Evolutionary conservation across 2,113 vertebrate species (phyloP), one percentile per base, ranked within the genome.

Genomic region (Cavia porcellus): DNA sequence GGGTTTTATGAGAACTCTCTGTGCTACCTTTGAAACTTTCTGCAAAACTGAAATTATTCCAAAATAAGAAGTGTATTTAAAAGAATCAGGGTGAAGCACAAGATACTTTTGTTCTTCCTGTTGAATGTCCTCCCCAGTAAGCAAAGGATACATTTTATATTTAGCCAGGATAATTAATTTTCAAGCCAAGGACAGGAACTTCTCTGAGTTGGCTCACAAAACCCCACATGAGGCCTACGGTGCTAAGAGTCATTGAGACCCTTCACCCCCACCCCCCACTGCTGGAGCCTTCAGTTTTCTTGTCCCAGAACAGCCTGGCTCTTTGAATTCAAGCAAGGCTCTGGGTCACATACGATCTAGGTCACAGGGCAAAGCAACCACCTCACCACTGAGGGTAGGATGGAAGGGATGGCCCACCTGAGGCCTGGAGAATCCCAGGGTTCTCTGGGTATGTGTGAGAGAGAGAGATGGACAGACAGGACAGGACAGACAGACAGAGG

Each of bases 141-240:
- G 28, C 22, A 81, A 92, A 86, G 42, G 17, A 0, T 30, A 35
- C 32, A 22, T 42, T 96, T 96, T 66, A 38, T 66, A 90, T 89
- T 88, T 52, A 84, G 45, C 32, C 68, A 81, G n/a, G 24, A 89
- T 42, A 61, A 30, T 83, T 77, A 68, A 86, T 83, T 84, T 87
- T 38, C 7, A 86, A 89, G 83, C 52, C 86, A 55, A 86, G 14
- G 30, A 68, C 9, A 81, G 50, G 50, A 85, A 50, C 6, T 28
- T 92, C 30, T 90, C 50, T n/a, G 68, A 45, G 86, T 86, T 35
- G 45, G 68, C 61, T 92, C 93, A 55, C 13, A 94, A 83, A 92
- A 66, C 35, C 10, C 45, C n/a, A 68, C 4, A 38, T 19, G 24
- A 45, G 28, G 55, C 6, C 28, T 30, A 68, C 79, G 7, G n/a